Evolutionary conservation across 2,113 vertebrate species (phyloP).

Genomic region (Psittacara wagleri): DNA sequence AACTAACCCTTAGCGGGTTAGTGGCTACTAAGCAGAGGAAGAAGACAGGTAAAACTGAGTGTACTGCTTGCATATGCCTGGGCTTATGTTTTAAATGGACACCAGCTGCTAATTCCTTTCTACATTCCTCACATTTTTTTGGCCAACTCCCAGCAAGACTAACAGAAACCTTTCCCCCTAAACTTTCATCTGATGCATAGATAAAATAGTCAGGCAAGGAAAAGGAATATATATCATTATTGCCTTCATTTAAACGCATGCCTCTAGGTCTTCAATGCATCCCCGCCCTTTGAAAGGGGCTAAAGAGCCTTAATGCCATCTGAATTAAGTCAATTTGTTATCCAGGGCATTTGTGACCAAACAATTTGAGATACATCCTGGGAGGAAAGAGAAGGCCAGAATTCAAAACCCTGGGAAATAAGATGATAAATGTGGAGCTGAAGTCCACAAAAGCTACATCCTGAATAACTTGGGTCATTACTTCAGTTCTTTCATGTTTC

Average conservation of each 20-base stretch:
- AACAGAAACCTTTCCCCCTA: slow-evolving; percentile 48
- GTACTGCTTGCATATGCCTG: background rate
- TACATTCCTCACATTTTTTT: slow-evolving; percentile 56
- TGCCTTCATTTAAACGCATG: slow-evolving; percentile 6
- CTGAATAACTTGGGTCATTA: background rate
- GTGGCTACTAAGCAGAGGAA: background rate
- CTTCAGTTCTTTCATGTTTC: background rate
- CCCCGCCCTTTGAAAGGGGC: background rate
- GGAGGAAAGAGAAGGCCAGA: background rate
- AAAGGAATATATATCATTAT: slow-evolving; percentile 21
- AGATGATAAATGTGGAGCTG: background rate
- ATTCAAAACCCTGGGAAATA: slow-evolving; percentile 29
- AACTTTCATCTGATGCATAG: slow-evolving; percentile 36
- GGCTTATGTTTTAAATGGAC: slow-evolving; percentile 19
- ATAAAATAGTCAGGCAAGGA: slow-evolving; percentile 41
- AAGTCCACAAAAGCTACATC: background rate
- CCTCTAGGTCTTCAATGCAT: background rate
- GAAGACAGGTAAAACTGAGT: slow-evolving; percentile 10
- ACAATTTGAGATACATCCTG: slow-evolving; percentile 13
- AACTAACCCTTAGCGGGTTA: background rate
- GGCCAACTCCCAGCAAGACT: slow-evolving; percentile 38
- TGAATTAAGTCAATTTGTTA: slow-evolving; percentile 33
- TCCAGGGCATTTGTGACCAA: slow-evolving; percentile 25
- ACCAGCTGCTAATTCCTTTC: slow-evolving; percentile 53
- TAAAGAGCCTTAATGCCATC: background rate